Percentiles rank a stretch among this genome's conserved stretches.
phyloP scores from a whole-genome alignment of 2,113 vertebrate species.

The Carollia perspicillata region DNA sequence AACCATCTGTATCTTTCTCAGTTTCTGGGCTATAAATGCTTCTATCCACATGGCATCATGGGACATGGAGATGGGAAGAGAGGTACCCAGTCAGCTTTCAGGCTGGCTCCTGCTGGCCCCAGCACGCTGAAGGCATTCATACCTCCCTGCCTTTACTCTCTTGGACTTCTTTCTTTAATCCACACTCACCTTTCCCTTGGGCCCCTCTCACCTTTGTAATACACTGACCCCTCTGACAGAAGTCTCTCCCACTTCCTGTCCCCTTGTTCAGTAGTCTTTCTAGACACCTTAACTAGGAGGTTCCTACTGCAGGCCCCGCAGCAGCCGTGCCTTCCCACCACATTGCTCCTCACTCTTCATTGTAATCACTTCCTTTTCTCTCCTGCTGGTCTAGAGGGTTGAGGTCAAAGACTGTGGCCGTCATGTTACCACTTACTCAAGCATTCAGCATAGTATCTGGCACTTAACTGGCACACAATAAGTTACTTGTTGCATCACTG shows the following conservation, averaged over 20 bases:
- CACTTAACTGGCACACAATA: neutral
- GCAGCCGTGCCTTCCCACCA: neutral
- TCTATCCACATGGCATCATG: neutral
- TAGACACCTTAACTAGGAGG: too few species aligned
- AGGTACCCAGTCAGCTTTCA: rapidly evolving
- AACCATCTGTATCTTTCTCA: neutral
- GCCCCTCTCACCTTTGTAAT: too few species aligned
- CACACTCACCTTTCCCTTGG: neutral
- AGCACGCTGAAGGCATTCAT: too few species aligned
- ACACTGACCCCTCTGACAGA: neutral
- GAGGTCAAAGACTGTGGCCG: too few species aligned
- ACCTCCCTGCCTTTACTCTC: too few species aligned
- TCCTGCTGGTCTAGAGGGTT: neutral
- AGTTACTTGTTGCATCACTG: neutral
- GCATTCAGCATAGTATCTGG: rapidly evolving
- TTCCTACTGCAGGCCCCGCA: too few species aligned
- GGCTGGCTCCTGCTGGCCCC: neutral
- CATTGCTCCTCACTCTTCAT: neutral
- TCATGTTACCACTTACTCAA: neutral
- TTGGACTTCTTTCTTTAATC: neutral
- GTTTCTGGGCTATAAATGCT: neutral
- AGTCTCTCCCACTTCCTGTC: too few species aligned
- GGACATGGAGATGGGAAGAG: too few species aligned
- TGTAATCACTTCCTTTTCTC: neutral
- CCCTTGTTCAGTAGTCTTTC: neutral